Evolutionary conservation across 2,888 invertebrate species (phyloP).

Genomic region (Prostheceraeus crozeri): DNA sequence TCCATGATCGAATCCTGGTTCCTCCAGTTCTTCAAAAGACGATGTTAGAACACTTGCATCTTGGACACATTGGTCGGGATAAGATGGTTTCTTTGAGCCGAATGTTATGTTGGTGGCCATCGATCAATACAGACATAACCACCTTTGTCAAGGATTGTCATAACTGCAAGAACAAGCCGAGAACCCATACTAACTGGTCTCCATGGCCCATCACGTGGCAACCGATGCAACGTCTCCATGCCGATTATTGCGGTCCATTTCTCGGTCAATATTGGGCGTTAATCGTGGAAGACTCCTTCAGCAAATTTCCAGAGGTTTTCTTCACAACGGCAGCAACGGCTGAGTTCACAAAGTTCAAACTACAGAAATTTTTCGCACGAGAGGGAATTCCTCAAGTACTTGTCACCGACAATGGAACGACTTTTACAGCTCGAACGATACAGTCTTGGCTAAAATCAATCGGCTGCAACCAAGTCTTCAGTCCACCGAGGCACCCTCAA

Average conservation of each 20-base stretch:
- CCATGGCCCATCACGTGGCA: slow-evolving; percentile 7
- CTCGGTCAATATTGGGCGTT: slow-evolving; percentile 12
- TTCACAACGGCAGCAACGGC: slow-evolving; percentile 12
- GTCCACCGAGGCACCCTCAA: slow-evolving; percentile 1
- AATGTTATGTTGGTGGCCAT: slow-evolving; percentile 13
- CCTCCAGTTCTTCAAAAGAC: too few species aligned
- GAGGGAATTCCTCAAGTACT: not conserved
- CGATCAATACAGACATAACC: slow-evolving; percentile 9
- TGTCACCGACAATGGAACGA: not conserved
- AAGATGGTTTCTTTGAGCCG: slow-evolving; percentile 1
- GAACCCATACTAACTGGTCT: slow-evolving; percentile 5
- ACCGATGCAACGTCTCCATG: slow-evolving; percentile 15
- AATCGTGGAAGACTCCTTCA: not conserved
- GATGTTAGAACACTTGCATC: slow-evolving; percentile 6
- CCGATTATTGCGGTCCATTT: not conserved
- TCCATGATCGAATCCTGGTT: too few species aligned
- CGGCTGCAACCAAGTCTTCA: not conserved
- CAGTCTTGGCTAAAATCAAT: slow-evolving; percentile 5
- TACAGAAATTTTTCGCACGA: slow-evolving; percentile 21
- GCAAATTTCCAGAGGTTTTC: slow-evolving; percentile 15
- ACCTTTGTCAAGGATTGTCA: not conserved
- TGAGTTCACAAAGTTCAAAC: not conserved
- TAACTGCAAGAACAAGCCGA: slow-evolving; percentile 8
- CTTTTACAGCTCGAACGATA: not conserved
- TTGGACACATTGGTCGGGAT: slow-evolving; percentile 1